Evolutionary conservation across 2,797 vertebrate species (phyloP).

Genomic region (Spinus olivaceus): DNA sequence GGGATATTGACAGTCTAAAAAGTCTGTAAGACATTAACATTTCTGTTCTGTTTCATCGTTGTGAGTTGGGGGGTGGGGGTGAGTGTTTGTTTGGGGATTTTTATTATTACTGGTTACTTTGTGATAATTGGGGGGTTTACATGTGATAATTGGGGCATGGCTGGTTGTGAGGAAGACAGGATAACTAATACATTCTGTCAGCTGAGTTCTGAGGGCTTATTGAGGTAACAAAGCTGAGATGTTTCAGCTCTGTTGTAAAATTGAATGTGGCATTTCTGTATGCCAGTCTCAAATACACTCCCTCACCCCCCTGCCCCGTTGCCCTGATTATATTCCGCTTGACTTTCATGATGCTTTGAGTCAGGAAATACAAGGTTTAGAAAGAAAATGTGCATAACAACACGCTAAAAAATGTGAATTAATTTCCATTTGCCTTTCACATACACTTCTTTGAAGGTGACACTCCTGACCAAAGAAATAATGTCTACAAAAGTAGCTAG

Average conservation of each 20-base stretch:
- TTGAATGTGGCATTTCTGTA: not conserved
- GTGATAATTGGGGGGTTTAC: not conserved
- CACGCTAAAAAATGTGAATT: not conserved
- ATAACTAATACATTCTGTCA: not conserved
- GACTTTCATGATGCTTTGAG: not conserved
- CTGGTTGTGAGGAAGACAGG: not conserved
- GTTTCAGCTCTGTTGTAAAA: not conserved
- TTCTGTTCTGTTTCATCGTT: not conserved
- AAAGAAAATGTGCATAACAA: not conserved
- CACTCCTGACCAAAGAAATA: not conserved
- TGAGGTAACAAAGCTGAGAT: not conserved
- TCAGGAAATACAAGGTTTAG: not conserved
- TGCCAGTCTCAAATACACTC: not conserved
- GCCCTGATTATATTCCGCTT: not conserved
- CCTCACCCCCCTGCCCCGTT: accelerated
- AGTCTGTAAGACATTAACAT: not conserved
- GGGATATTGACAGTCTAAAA: not conserved
- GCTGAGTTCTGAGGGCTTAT: not conserved
- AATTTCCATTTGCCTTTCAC: not conserved
- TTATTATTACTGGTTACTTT: not conserved
- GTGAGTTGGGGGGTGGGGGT: not conserved
- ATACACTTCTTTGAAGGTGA: not conserved
- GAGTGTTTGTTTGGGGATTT: not conserved
- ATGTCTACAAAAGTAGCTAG: not conserved
- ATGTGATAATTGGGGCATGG: not conserved